These are phyloP conservation scores for Morpho helenor DNA, from an alignment of 2,888 invertebrate species.

Conservation along the genomic window DNA sequence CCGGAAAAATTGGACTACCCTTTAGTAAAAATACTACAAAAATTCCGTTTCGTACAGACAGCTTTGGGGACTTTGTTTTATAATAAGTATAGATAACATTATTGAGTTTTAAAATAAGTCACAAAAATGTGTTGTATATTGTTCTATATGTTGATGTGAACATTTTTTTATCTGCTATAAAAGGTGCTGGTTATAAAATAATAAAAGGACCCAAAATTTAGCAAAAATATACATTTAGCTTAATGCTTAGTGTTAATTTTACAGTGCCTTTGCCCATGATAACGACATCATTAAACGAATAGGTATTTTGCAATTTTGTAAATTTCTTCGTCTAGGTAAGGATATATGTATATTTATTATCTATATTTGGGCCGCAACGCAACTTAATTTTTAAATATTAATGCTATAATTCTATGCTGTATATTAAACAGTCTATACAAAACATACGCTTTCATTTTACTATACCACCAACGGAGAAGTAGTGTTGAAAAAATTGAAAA, in stretches of 20 bases:
- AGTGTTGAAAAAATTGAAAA: too few species aligned
- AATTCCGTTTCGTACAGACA: too few species aligned
- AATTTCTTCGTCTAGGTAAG: constrained; percentile 18
- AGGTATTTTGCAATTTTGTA: constrained; percentile 21
- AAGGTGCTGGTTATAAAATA: constrained; percentile 15
- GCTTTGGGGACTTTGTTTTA: too few species aligned
- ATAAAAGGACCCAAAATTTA: constrained; percentile 17
- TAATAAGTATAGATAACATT: too few species aligned
- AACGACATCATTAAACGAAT: constrained; percentile 17
- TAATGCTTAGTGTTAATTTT: constrained; percentile 26
- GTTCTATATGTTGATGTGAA: neutral
- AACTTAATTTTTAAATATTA: neutral
- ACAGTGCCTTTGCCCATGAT: constrained; percentile 27
- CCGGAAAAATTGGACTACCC: too few species aligned
- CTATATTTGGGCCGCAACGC: neutral
- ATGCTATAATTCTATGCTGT: too few species aligned
- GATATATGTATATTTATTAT: neutral
- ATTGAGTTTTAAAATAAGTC: too few species aligned
- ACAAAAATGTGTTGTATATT: too few species aligned
- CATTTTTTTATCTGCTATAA: constrained; percentile 6
- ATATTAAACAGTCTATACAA: too few species aligned
- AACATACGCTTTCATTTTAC: too few species aligned
- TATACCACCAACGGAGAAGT: too few species aligned
- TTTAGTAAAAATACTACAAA: too few species aligned
- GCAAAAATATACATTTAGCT: constrained; percentile 22